A percentile compares a stretch with the other conserved stretches of the same genome.
Evolutionary conservation across 2,797 vertebrate species (phyloP).

Genomic region (Tapirus indicus): DNA sequence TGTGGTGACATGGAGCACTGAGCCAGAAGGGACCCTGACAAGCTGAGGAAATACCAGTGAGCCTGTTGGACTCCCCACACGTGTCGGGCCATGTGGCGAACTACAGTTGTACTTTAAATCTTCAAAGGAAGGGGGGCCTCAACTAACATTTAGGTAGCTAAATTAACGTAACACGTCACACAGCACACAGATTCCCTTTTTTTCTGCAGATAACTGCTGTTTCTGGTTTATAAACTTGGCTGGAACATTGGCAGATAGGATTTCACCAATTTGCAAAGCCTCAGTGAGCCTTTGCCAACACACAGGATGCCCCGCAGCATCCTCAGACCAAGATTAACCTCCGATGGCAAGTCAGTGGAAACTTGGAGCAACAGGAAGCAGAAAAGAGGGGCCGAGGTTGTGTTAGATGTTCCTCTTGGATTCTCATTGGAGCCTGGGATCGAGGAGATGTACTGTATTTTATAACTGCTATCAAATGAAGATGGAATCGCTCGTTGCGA

Average conservation of each 20-base stretch:
- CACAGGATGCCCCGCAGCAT: too few species aligned
- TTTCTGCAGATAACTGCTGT: neutral
- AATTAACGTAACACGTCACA: rapidly evolving
- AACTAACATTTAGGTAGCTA: too few species aligned
- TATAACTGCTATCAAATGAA: neutral
- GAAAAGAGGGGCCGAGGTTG: neutral
- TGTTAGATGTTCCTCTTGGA: neutral
- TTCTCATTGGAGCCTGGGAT: too few species aligned
- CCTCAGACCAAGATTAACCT: neutral
- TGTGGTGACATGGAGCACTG: rapidly evolving
- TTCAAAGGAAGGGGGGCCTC: too few species aligned
- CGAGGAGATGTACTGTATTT: rapidly evolving
- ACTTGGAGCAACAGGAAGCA: neutral
- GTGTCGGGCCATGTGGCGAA: neutral
- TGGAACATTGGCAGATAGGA: neutral
- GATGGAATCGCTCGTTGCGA: neutral
- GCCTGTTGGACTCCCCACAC: rapidly evolving
- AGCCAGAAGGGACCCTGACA: rapidly evolving
- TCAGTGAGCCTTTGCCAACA: neutral
- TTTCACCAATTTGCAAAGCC: neutral
- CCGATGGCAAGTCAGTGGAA: neutral
- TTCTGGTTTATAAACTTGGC: neutral
- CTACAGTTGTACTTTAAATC: neutral
- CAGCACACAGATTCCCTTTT: neutral
- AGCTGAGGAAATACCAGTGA: neutral